These are phyloP conservation scores for Lerema accius DNA, from an alignment of 1,140 invertebrate genomes.

Conservation along the genomic window DNA sequence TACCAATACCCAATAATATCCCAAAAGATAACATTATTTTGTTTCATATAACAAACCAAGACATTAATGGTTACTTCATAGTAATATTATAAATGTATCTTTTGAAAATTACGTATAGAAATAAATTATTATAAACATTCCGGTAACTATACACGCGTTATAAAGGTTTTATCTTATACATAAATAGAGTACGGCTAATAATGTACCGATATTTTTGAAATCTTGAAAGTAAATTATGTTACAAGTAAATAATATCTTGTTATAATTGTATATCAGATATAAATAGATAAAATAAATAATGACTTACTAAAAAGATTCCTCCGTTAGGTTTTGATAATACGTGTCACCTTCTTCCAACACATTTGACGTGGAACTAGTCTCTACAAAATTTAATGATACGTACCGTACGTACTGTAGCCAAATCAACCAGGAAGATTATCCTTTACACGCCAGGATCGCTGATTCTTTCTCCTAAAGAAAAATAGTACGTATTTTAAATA, in stretches of 20 bases:
- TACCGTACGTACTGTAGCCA: constrained; percentile 77
- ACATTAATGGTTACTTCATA: too few relatives aligned
- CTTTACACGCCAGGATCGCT: constrained; percentile 72
- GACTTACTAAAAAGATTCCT: constrained; percentile 32
- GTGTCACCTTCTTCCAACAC: constrained; percentile 81
- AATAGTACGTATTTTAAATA: constrained; percentile 47
- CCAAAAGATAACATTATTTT: too few relatives aligned
- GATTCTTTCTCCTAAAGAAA: constrained; percentile 64
- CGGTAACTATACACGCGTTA: too few relatives aligned
- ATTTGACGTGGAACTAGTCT: constrained; percentile 80
- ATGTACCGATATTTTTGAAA: too few relatives aligned
- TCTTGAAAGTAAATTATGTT: not conserved
- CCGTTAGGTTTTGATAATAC: constrained; percentile 71
- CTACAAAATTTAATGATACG: constrained; percentile 58
- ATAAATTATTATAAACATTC: too few relatives aligned
- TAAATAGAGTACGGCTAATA: too few relatives aligned
- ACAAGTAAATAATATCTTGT: not conserved
- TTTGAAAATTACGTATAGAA: too few relatives aligned
- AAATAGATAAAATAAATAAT: not conserved
- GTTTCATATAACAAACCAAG: too few relatives aligned
- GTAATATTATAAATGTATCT: too few relatives aligned
- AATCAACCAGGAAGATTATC: constrained; percentile 72
- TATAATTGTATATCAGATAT: not conserved
- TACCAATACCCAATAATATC: too few relatives aligned
- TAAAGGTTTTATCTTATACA: too few relatives aligned